A percentile compares a stretch with the other conserved stretches of the same genome.
phyloP scores from a whole-genome alignment of 1,140 invertebrate genomes.

The Lordiphosa clarofinis region DNA sequence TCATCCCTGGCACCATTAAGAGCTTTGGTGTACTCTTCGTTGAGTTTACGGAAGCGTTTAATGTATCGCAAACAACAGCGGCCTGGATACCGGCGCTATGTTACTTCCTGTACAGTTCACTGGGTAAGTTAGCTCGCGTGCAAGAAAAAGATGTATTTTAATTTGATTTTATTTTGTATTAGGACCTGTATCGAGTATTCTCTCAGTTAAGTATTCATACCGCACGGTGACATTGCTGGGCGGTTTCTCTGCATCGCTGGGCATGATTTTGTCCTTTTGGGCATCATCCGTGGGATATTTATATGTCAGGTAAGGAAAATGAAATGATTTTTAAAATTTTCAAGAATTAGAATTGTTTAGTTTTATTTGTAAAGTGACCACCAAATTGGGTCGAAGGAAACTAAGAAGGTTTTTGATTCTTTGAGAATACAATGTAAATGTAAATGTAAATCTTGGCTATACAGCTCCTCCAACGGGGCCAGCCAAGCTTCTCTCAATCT shows the following conservation, averaged over 20 bases:
- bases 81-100: constrained; percentile 91
- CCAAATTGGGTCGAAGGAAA: too few species aligned
- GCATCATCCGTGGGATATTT: constrained; percentile 88
- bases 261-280: constrained; percentile 92
- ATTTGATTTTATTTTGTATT: constrained; percentile 20
- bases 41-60: constrained; percentile 88
- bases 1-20: constrained; percentile 91
- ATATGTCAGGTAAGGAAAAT: constrained; percentile 84
- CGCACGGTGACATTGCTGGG: constrained; percentile 93
- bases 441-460: too few species aligned
- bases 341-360: too few species aligned
- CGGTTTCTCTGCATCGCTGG: constrained; percentile 89
- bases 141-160: neutral
- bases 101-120: constrained; percentile 91
- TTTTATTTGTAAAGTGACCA: too few species aligned
- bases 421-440: too few species aligned
- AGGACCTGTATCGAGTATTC: constrained; percentile 93
- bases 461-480: too few species aligned
- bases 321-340: too few species aligned
- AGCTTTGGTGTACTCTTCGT: constrained; percentile 92
- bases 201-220: constrained; percentile 95
- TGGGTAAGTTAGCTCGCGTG: constrained; percentile 82
- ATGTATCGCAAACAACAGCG: constrained; percentile 86
- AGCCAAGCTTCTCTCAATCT: too few species aligned
- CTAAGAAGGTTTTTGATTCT: too few species aligned